These are phyloP conservation scores for Lerema accius DNA, from an alignment of 1,140 invertebrate species.

Conservation along the genomic window DNA sequence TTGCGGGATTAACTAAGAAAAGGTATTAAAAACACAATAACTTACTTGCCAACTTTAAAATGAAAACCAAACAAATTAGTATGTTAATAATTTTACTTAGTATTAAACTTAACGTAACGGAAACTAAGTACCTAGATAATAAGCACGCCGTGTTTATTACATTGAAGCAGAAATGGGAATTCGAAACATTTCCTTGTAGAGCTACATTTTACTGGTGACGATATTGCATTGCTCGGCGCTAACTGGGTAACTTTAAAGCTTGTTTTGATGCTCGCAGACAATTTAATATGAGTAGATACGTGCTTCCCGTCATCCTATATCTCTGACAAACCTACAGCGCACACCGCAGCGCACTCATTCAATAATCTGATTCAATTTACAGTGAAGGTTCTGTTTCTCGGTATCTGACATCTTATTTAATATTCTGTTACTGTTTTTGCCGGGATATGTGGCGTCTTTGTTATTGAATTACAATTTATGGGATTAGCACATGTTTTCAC, in stretches of 20 bases:
- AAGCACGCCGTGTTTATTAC: background rate
- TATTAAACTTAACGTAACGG: too few species aligned
- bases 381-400: constrained; percentile 68
- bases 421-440: constrained; percentile 56
- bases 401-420: constrained; percentile 68
- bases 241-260: constrained; percentile 24
- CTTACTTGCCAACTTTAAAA: too few species aligned
- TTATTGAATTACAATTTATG: constrained; percentile 24
- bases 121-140: constrained; percentile 1
- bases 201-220: background rate
- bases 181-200: background rate
- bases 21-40: too few species aligned
- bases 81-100: too few species aligned
- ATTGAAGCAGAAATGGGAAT: background rate
- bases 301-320: constrained; percentile 20
- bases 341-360: constrained; percentile 65
- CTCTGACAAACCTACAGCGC: constrained; percentile 39
- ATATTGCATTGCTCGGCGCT: constrained; percentile 14
- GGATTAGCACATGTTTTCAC: background rate
- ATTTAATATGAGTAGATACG: constrained; percentile 16
- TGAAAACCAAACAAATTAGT: too few species aligned
- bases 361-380: constrained; percentile 73
- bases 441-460: constrained; percentile 8
- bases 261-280: constrained; percentile 11
- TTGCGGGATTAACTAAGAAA: too few species aligned